Percentiles rank a stretch among this genome's conserved stretches.
phyloP scores from a whole-genome alignment of 2,797 vertebrate species.

The Zenarchopterus dispar region DNA sequence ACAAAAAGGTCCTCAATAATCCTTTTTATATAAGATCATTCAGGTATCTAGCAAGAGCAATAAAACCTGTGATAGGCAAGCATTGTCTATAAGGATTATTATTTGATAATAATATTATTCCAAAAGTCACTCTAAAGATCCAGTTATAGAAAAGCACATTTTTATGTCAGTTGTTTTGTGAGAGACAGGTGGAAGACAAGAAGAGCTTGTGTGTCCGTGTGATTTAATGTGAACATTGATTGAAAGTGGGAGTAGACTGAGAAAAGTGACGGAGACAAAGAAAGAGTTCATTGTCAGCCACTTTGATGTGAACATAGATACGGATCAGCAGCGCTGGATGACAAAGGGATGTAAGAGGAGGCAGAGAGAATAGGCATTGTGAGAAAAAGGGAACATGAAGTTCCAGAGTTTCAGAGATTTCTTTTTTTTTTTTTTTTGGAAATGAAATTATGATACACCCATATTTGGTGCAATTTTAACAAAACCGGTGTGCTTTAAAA shows the following conservation, averaged over 20 bases:
- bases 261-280: conserved; percentile 23
- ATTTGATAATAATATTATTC: background rate
- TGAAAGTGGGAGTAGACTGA: conserved; percentile 25
- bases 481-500: conserved; percentile 6
- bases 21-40: conserved; percentile 1
- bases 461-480: conserved; percentile 27
- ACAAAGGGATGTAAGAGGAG: conserved; percentile 26
- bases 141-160: background rate
- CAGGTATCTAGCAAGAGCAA: background rate
- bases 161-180: conserved; percentile 1
- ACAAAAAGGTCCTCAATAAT: conserved; percentile 4
- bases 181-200: conserved; percentile 22
- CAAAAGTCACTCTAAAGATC: background rate
- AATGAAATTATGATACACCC: background rate
- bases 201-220: conserved; percentile 32
- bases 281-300: conserved; percentile 61
- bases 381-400: background rate
- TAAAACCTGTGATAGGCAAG: background rate
- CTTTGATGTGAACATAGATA: conserved; percentile 63
- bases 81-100: no score
- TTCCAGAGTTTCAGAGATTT: background rate
- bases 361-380: conserved; percentile 12
- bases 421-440: background rate
- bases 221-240: conserved; percentile 48
- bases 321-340: conserved; percentile 34